Evolutionary conservation across 2,797 vertebrate genomes (phyloP).

Genomic region (Molossus alvarezi): DNA sequence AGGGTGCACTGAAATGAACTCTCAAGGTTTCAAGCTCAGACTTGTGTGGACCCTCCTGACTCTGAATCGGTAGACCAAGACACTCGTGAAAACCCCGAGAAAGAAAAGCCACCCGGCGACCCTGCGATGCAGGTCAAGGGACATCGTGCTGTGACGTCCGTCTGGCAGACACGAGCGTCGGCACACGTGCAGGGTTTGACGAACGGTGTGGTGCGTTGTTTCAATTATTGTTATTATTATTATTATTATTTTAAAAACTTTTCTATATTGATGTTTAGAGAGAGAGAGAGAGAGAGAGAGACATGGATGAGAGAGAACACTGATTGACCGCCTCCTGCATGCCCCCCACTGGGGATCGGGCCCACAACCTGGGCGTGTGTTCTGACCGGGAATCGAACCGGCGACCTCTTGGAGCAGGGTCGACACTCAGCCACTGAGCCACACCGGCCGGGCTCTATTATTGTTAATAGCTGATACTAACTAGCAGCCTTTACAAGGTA

Average conservation of each 20-base stretch:
- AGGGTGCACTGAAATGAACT: background rate
- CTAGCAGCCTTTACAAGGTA: background rate
- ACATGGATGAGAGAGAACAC: too few relatives aligned
- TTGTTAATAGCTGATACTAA: background rate
- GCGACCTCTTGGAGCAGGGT: too few relatives aligned
- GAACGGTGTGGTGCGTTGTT: background rate
- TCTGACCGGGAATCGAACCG: too few relatives aligned
- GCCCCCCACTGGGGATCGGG: too few relatives aligned
- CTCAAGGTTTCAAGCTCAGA: background rate
- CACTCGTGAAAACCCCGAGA: background rate
- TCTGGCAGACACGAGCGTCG: background rate
- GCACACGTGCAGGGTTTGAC: background rate
- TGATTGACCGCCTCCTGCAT: too few relatives aligned
- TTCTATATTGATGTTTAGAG: too few relatives aligned
- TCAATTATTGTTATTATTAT: background rate
- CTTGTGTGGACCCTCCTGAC: background rate
- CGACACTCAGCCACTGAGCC: too few relatives aligned
- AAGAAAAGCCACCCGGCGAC: background rate
- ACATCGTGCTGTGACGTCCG: accelerated
- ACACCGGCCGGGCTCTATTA: background rate
- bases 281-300: too few relatives aligned
- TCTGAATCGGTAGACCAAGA: background rate
- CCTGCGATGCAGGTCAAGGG: background rate
- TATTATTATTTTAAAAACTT: too few relatives aligned
- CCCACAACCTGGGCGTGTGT: too few relatives aligned